Evolutionary conservation across 2,113 vertebrate species (phyloP).

Genomic region (Herpailurus yagouaroundi): DNA sequence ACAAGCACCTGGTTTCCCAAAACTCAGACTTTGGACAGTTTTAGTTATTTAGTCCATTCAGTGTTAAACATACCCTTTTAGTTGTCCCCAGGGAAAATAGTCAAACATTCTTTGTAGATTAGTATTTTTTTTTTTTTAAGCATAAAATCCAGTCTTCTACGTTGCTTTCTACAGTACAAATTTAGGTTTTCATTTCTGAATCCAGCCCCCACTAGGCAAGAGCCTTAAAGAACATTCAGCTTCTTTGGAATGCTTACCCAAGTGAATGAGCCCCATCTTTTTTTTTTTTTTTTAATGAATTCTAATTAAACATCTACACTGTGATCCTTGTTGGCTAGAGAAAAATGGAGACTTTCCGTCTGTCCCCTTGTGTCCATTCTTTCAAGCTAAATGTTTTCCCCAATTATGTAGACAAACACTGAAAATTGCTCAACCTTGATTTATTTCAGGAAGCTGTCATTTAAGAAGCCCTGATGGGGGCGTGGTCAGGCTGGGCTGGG

Average conservation of each 20-base stretch:
- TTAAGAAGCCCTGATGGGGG: background rate
- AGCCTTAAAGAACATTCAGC: background rate
- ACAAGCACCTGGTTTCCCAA: slow-evolving; percentile 4
- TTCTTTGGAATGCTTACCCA: background rate
- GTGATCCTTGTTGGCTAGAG: background rate
- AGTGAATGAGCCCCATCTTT: background rate
- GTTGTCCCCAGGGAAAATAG: background rate
- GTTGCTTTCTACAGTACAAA: background rate
- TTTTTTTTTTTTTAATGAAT: background rate
- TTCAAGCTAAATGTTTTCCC: background rate
- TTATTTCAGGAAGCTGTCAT: background rate
- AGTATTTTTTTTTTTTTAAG: background rate
- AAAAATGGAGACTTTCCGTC: background rate
- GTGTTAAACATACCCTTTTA: background rate
- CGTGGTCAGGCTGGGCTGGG: no score
- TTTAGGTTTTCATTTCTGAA: slow-evolving; percentile 47
- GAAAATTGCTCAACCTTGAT: background rate
- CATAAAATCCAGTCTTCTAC: background rate
- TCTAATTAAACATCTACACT: background rate
- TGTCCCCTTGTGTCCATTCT: background rate
- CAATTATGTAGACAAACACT: background rate
- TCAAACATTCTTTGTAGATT: slow-evolving; percentile 48
- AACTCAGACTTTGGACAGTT: background rate
- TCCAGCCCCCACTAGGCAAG: background rate
- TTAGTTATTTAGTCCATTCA: slow-evolving; percentile 39